phyloP scores from a whole-genome alignment of 37 sponge, comb jelly and placozoan genomes.

The Trichoplax adhaerens region DNA sequence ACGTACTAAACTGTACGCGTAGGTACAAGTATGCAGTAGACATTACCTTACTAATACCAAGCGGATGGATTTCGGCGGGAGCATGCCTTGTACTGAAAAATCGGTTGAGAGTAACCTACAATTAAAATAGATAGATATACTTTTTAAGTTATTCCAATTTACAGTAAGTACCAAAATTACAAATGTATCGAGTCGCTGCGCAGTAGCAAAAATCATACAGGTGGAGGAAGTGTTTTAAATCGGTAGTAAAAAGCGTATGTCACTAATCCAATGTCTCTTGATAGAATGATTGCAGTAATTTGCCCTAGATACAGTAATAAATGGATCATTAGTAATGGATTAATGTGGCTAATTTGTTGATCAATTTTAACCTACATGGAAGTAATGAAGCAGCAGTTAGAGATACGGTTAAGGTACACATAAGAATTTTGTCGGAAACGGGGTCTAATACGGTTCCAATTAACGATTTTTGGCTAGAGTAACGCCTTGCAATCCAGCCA shows the following conservation, averaged over 20 bases:
- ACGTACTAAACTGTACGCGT: too few species aligned
- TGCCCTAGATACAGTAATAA: conserved; percentile 9
- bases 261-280: conserved; percentile 46
- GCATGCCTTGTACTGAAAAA: conserved; percentile 10
- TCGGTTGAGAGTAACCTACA: too few species aligned
- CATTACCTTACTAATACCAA: conserved; percentile 43
- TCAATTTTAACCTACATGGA: conserved; percentile 31
- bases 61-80: conserved; percentile 52
- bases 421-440: conserved; percentile 14
- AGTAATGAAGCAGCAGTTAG: conserved; percentile 25
- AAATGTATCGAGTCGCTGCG: too few species aligned
- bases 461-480: conserved; percentile 11
- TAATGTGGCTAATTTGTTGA: not conserved
- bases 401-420: conserved; percentile 4
- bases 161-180: too few species aligned
- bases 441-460: conserved; percentile 16
- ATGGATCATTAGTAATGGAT: not conserved
- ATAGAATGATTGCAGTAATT: conserved; percentile 38
- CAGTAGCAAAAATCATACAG: conserved; percentile 24
- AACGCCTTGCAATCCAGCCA: conserved; percentile 19
- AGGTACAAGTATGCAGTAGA: not conserved
- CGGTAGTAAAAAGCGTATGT: conserved; percentile 46
- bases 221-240: conserved; percentile 65
- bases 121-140: too few species aligned
- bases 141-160: too few species aligned